Conservation (phyloP, 2,797 vertebrate genomes). For the Mus minutoides region DNA sequence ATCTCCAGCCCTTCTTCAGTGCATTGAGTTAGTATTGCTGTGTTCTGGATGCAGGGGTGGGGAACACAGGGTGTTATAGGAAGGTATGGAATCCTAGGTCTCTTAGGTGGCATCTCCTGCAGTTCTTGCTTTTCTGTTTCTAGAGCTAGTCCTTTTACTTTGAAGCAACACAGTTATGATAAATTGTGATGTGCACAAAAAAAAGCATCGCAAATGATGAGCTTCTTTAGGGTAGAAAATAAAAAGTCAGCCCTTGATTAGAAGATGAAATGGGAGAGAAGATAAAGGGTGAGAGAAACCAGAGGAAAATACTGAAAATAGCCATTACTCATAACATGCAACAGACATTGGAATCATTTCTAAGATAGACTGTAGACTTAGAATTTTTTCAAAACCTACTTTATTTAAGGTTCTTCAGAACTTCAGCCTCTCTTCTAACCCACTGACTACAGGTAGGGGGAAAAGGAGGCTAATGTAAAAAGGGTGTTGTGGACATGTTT, state of each 20-base stretch:
- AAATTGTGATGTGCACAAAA: slow-evolving; percentile 30
- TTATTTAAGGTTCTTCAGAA: background rate
- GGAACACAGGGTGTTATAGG: background rate
- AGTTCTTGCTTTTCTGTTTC: slow-evolving; percentile 34
- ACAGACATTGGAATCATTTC: background rate
- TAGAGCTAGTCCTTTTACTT: background rate
- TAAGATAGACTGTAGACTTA: background rate
- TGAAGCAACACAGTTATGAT: background rate
- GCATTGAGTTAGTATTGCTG: background rate
- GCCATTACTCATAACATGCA: background rate
- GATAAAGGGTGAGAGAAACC: background rate
- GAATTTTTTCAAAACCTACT: background rate
- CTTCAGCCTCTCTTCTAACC: background rate
- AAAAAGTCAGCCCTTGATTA: background rate
- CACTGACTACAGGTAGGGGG: background rate
- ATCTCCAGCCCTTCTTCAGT: background rate
- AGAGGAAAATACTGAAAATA: background rate
- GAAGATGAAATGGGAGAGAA: background rate
- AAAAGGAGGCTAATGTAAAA: background rate
- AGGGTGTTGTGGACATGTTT: background rate
- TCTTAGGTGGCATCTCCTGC: background rate
- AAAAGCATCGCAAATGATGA: slow-evolving; percentile 39
- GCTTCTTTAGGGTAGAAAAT: slow-evolving; percentile 44
- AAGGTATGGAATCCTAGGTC: background rate
- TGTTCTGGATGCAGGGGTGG: background rate